Evolutionary conservation across 2,113 vertebrate species (phyloP), one percentile per base, ranked within the genome.

Genomic region (Percina caprodes): DNA sequence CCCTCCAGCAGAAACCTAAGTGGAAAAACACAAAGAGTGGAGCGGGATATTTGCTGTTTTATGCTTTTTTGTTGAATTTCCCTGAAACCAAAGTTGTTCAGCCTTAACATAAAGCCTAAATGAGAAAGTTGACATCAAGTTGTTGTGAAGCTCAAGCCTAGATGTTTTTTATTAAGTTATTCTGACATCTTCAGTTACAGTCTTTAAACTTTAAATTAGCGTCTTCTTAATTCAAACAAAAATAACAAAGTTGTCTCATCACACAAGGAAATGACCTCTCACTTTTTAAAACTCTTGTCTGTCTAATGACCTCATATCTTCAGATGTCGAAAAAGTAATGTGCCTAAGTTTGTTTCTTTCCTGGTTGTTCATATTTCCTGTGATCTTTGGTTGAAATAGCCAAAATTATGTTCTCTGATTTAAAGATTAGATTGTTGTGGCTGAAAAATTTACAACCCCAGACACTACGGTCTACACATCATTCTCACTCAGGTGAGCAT

Each of bases 61-160:
- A 4, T 67, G 80, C 83, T 80, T 80, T 79, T 68, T 62, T 58
- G 30, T 67, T 48, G 0, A 58, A n/a, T 35, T 81, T 82, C 79
- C 51, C 46, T 30, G n/a, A 72, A 59, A 78, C 51, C 33, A 70
- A 54, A 35, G 42, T 24, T 49, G 51, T 18, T 68, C 56, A 82
- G 81, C 76, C 81, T 76, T 81, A 79, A 82, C 52, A 65, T 55
- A 49, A 69, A 70, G 39, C 11, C 45, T 45, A 24, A 30, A 16
- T 12, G 35, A 59, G n/a, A 71, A 61, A 30, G 18, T 23, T 63
- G 58, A 46, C 5, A 1, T 77, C 13, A 70, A 55, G 59, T n/a
- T 69, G 13, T 6, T 33, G 13, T 48, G 13, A 49, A 74, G 19
- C 18, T 26, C 6, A 26, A 59, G 6, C 54, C 49, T 49, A 75